Conservation (phyloP, 2,113 vertebrate species). For the Siniperca knerii region DNA sequence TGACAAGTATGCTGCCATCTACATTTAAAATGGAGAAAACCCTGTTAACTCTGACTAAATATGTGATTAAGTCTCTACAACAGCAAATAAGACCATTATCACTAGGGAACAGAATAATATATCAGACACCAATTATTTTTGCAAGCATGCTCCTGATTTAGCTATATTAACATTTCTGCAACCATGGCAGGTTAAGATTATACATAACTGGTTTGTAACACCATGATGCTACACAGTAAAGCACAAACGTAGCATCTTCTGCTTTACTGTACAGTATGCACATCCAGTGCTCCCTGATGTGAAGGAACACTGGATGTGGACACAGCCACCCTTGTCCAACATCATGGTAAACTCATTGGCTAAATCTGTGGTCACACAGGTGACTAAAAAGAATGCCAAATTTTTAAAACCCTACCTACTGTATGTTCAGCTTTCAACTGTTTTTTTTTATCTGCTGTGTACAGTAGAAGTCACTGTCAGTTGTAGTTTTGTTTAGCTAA, state of each 20-base stretch:
- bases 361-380: neutral
- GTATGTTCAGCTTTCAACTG: neutral
- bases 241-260: neutral
- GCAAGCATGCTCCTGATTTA: constrained; percentile 27
- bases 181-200: constrained; percentile 18
- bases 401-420: neutral
- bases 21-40: constrained; percentile 38
- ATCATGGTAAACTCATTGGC: neutral
- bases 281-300: neutral
- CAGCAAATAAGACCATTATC: constrained; percentile 35
- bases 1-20: constrained; percentile 24
- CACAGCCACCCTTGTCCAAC: neutral
- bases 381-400: neutral
- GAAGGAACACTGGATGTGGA: neutral
- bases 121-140: constrained; percentile 35
- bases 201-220: constrained; percentile 1
- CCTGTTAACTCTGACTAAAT: constrained; percentile 31
- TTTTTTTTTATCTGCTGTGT: neutral
- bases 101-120: constrained; percentile 21
- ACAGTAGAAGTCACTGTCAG: neutral
- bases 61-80: constrained; percentile 22
- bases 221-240: neutral
- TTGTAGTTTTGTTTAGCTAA: constrained; percentile 8
- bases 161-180: constrained; percentile 18
- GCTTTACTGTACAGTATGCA: neutral